phyloP scores from a whole-genome alignment of 2,888 invertebrate genomes.

The Drosophila nigricruria region DNA sequence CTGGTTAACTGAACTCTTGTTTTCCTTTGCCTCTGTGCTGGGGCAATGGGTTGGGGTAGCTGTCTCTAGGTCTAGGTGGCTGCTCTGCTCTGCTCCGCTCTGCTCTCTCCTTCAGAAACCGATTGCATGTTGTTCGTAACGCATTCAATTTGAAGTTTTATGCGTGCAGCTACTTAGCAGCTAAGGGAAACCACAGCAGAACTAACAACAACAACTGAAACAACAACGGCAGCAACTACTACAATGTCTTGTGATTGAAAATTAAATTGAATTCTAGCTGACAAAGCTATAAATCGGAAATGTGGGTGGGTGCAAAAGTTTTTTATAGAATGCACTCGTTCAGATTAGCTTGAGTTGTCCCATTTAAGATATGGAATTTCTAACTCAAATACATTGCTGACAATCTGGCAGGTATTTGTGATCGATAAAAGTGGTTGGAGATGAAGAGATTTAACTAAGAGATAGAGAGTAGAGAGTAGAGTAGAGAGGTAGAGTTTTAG shows the following conservation, averaged over 20 bases:
- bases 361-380: neutral
- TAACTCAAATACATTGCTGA: neutral
- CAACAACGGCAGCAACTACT: slow-evolving; percentile 14
- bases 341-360: slow-evolving; percentile 4
- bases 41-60: neutral
- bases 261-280: slow-evolving; percentile 52
- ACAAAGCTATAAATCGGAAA: slow-evolving; percentile 8
- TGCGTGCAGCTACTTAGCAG: slow-evolving; percentile 61
- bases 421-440: neutral
- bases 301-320: slow-evolving; percentile 6
- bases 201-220: slow-evolving; percentile 14
- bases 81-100: slow-evolving; percentile 6
- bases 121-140: slow-evolving; percentile 28
- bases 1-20: slow-evolving; percentile 73
- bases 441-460: too few species aligned
- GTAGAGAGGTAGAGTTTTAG: neutral
- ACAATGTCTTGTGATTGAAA: slow-evolving; percentile 50
- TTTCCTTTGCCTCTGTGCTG: slow-evolving; percentile 40
- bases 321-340: slow-evolving; percentile 1
- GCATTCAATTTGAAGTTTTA: slow-evolving; percentile 51
- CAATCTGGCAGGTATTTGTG: neutral
- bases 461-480: too few species aligned
- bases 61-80: slow-evolving; percentile 4
- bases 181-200: slow-evolving; percentile 31
- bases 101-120: slow-evolving; percentile 19